phyloP scores from a whole-genome alignment of 2,888 invertebrate species.

The Deroplatys truncata region DNA sequence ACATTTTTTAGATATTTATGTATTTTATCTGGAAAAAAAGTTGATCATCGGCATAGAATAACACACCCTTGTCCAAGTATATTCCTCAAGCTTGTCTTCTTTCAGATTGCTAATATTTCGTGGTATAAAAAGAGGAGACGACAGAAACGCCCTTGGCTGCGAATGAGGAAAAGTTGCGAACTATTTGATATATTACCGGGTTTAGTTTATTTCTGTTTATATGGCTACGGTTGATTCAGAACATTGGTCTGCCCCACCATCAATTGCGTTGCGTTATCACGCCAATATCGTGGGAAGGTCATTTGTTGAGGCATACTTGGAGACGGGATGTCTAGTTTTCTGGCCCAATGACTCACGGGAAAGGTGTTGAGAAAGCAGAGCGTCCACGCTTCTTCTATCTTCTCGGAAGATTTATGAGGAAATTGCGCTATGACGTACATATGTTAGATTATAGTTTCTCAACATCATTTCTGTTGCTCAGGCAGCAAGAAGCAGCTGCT shows the following conservation, averaged over 20 bases:
- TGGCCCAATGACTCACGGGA: neutral
- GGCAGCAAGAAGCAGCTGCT: neutral
- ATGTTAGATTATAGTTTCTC: neutral
- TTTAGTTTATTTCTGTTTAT: neutral
- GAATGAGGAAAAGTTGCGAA: too few species aligned
- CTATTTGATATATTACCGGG: too few species aligned
- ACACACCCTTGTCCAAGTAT: too few species aligned
- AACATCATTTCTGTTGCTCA: neutral
- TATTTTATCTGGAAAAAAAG: too few species aligned
- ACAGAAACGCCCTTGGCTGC: too few species aligned
- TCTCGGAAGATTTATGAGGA: neutral
- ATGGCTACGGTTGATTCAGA: neutral
- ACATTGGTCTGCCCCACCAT: neutral
- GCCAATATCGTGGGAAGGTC: too few species aligned
- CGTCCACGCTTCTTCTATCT: neutral
- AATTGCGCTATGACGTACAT: neutral
- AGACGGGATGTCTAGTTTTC: neutral
- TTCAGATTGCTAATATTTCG: too few species aligned
- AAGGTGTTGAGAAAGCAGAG: neutral
- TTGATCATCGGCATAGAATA: too few species aligned
- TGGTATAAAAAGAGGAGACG: too few species aligned
- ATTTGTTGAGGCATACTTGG: neutral
- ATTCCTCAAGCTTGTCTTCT: too few species aligned
- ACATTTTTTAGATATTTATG: too few species aligned
- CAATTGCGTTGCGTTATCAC: too few species aligned